These are phyloP conservation scores for Cervus canadensis DNA, from an alignment of 2,113 vertebrate species.

Conservation along the genomic window DNA sequence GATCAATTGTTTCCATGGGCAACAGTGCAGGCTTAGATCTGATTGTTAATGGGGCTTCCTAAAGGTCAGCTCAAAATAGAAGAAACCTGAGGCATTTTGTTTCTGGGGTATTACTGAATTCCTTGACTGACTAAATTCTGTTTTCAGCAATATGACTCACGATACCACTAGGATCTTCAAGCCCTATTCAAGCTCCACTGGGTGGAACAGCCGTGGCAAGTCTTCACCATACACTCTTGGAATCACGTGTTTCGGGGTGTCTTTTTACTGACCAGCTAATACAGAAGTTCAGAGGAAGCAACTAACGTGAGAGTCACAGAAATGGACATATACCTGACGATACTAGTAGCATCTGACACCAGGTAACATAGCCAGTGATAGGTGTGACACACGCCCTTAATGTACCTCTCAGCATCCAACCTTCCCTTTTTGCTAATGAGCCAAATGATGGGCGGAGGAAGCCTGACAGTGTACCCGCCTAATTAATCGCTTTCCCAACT, in stretches of 20 bases:
- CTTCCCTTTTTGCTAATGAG: background rate
- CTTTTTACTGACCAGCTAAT: background rate
- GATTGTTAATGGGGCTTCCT: background rate
- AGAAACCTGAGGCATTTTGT: background rate
- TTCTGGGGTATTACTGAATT: slow-evolving; percentile 3
- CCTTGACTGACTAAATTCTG: slow-evolving; percentile 17
- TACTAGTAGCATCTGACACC: background rate
- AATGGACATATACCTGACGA: background rate
- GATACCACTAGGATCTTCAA: background rate
- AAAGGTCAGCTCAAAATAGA: slow-evolving; percentile 18
- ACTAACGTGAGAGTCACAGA: background rate
- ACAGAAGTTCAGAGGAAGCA: background rate
- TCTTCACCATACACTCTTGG: background rate
- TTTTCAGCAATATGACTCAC: background rate
- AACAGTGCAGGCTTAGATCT: background rate
- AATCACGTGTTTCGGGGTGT: background rate
- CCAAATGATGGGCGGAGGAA: background rate
- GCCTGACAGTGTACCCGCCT: no score
- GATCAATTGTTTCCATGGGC: background rate
- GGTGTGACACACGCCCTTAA: background rate
- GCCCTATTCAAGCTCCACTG: background rate
- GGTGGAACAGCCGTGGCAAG: background rate
- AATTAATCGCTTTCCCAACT: background rate
- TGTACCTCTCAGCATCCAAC: no score
- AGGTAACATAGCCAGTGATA: no score